phyloP scores from a whole-genome alignment of 2,888 invertebrate species.

The Calliscelio sp. region DNA sequence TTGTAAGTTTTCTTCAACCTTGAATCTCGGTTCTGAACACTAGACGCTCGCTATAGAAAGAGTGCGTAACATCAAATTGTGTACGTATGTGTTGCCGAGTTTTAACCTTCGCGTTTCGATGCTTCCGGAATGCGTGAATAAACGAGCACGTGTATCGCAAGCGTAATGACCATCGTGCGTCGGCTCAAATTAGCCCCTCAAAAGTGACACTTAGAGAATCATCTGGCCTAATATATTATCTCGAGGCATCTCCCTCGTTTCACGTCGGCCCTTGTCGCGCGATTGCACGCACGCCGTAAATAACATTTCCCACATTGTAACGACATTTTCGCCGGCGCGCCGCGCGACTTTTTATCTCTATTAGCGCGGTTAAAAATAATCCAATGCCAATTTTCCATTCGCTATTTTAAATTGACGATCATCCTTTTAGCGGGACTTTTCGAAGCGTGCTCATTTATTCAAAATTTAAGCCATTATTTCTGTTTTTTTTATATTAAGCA shows the following conservation, averaged over 20 bases:
- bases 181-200: slow-evolving; percentile 64
- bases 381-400: slow-evolving; percentile 66
- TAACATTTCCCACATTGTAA: slow-evolving; percentile 61
- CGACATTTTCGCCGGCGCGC: slow-evolving; percentile 59
- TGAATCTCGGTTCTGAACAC: slow-evolving; percentile 46
- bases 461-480: no score
- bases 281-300: slow-evolving; percentile 63
- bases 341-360: slow-evolving; percentile 63
- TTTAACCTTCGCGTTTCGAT: slow-evolving; percentile 72
- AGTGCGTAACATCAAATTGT: slow-evolving; percentile 57
- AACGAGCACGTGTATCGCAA: slow-evolving; percentile 63
- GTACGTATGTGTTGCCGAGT: slow-evolving; percentile 47
- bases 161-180: slow-evolving; percentile 60
- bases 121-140: slow-evolving; percentile 69
- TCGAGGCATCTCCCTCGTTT: slow-evolving; percentile 6
- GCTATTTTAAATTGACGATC: slow-evolving; percentile 56
- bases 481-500: no score
- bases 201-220: slow-evolving; percentile 60
- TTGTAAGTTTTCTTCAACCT: slow-evolving; percentile 55
- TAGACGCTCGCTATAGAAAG: slow-evolving; percentile 42
- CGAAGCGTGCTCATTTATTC: slow-evolving; percentile 31
- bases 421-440: slow-evolving; percentile 40
- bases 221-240: slow-evolving; percentile 49
- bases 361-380: slow-evolving; percentile 66
- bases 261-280: slow-evolving; percentile 39